phyloP scores from a whole-genome alignment of 2,888 invertebrate genomes.

The Cephus pulcher region DNA sequence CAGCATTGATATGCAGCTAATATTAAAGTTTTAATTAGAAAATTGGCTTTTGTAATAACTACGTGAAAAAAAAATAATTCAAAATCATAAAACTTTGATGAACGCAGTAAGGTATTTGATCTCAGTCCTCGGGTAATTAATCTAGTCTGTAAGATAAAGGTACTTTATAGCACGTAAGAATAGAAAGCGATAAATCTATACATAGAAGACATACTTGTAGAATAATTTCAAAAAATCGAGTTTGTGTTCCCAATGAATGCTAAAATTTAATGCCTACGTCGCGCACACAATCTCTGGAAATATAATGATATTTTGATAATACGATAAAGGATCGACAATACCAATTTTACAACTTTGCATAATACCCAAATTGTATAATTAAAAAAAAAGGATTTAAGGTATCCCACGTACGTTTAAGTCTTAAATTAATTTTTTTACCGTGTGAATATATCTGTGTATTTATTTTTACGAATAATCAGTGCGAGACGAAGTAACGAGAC shows the following conservation, averaged over 20 bases:
- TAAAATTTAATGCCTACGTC: not conserved
- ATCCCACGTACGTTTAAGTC: not conserved
- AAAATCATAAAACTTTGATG: constrained; percentile 9
- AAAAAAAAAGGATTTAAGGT: not conserved
- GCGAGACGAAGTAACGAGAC: not conserved
- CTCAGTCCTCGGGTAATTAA: constrained; percentile 39
- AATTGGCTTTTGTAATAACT: not conserved
- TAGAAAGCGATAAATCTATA: not conserved
- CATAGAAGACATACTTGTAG: too few species aligned
- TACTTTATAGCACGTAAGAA: not conserved
- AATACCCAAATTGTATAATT: not conserved
- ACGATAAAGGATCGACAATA: not conserved
- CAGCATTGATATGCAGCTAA: not conserved
- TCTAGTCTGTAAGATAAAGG: constrained; percentile 30
- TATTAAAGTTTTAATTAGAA: not conserved
- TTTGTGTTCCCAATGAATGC: not conserved
- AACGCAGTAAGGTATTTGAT: constrained; percentile 41
- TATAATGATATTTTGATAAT: not conserved
- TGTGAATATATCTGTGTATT: not conserved
- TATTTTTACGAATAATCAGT: not conserved
- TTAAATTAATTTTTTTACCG: not conserved
- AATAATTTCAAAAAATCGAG: not conserved
- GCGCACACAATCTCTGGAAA: not conserved
- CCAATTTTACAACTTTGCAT: not conserved
- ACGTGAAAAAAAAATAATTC: not conserved